Evolutionary conservation across 1,140 invertebrate species (phyloP).

Genomic region (Cotesia glomerata): DNA sequence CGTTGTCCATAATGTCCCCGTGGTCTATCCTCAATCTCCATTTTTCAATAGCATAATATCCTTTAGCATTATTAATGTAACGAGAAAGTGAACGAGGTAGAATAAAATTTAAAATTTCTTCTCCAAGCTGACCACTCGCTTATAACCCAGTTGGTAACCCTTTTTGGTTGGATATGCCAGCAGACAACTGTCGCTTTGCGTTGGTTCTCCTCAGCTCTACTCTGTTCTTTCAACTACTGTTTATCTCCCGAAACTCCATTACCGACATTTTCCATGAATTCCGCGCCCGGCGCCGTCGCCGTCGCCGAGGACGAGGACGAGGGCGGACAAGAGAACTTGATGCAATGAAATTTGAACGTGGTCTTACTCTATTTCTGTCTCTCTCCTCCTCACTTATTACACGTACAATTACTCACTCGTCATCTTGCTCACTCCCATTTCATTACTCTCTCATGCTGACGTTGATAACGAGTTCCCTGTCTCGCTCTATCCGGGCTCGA

Average conservation of each 20-base stretch:
- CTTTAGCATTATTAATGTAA: no score
- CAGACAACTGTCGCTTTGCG: background rate
- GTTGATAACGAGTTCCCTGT: slow-evolving; percentile 1
- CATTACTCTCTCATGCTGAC: background rate
- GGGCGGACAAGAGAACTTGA: slow-evolving; percentile 39
- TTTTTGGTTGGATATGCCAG: slow-evolving; percentile 14
- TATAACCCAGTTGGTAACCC: slow-evolving; percentile 44
- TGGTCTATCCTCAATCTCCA: no score
- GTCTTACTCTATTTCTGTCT: slow-evolving; percentile 23
- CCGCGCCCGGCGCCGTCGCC: slow-evolving; percentile 33
- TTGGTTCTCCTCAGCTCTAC: background rate
- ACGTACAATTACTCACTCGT: slow-evolving; percentile 9
- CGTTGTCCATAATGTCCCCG: no score
- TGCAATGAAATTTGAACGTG: slow-evolving; percentile 57
- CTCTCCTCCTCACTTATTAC: no score
- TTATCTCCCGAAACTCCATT: slow-evolving; percentile 54
- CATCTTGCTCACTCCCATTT: slow-evolving; percentile 5
- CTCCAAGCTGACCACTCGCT: background rate
- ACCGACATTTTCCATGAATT: slow-evolving; percentile 56
- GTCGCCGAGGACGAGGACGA: slow-evolving; percentile 25
- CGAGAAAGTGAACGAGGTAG: no score
- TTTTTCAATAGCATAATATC: no score
- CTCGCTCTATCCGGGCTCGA: slow-evolving; percentile 20
- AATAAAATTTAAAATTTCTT: background rate
- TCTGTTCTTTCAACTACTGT: slow-evolving; percentile 28